Base-by-base conservation (phyloP, 2,888 invertebrate genomes). In the Pollenia griseotomentosa region DNA sequence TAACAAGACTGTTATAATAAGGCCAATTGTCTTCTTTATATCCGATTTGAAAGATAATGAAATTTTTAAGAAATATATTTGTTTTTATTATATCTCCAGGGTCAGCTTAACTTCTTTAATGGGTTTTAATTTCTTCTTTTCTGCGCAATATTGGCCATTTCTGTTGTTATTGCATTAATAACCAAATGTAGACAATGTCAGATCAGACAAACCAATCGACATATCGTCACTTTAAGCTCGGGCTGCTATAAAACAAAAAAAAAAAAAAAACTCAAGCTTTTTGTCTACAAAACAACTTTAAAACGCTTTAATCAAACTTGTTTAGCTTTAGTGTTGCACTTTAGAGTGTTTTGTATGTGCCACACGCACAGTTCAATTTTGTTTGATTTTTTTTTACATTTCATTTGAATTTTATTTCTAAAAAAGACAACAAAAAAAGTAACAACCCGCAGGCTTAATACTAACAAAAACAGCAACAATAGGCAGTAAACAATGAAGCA, bases 311-410 rank as follows among this genome's bases (percentile, higher is more conserved):
- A 59, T 23, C 23, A 81, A 83, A 80, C 86, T 80, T 71, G 86
- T 83, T 86, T 77, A 14, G 57, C 23, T 71, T 68, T 46, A 78
- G 78, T 55, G 82, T 73, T 80, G 86, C 73, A 57, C 75, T 79
- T 86, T 75, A 61, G 68, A 70, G 86, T 68, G 61, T 83, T 84
- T 85, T 82, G 81, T 86, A 79, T 79, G 59, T 84, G 79, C 86
- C 86, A 86, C 86, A 86, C 86, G 83, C 86, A 83, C 74, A 65
- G 75, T 70, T 82, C 23, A 74, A 73, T 66, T 85, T 80, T 23
- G 5, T 9, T 55, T 42, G 42, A 40, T n/a, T 51, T 33, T 77
- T 74, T 44, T 53, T 63, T 55, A 77, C 46, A 44, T 16, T 16
- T 33, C 61, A 57, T 81, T 51, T 77, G 11, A 48, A 2, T 75